Evolutionary conservation across 2,113 vertebrate genomes (phyloP), one percentile per base, ranked within the genome.

Genomic region (Falco punctatus): DNA sequence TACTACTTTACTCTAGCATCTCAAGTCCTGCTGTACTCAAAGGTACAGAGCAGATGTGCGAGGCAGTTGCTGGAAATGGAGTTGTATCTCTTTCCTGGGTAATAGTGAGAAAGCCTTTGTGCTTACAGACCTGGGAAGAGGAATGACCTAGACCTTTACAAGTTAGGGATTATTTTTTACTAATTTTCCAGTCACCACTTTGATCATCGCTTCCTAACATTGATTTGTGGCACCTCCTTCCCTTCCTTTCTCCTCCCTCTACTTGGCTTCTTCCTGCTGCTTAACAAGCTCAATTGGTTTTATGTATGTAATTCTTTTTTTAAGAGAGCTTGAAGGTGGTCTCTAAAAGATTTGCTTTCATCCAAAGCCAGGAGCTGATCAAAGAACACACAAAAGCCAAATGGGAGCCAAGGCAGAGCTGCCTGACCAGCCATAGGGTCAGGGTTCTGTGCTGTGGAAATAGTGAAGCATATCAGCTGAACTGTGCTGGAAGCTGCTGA

Each of bases 251-350:
- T 93, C 81, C 90, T 96, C 90, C 86, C 82, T 88, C 81, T 74
- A 20, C 74, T 92, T 88, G 57, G 42, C 64, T 94, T 91, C 88
- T 91, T 94, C 92, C 93, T 96, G 80, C 62, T 96, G 70, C 90
- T 97, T 95, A 93, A 95, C 84, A 95, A 91, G 84, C 94, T 89
- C 89, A 79, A 46, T 95, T 94, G 70, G 87, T 86, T 97, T 96
- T 94, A 94, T 96, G 84, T 85, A 73, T 80, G 66, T 86, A 83
- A 52, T 88, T 96, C 10, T 88, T 96, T 74, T 81, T 94, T 73
- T 23, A 80, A 91, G 58, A 81, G 79, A 94, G 78, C 90, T 94
- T 93, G 92, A 94, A 93, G 90, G 90, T 93, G 91, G 88, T 88
- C 94, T 82, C 75, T 86, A 65, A 81, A 91, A 88, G 78, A 91